Percentiles rank a stretch among this genome's conserved stretches.
Evolutionary conservation across 1,140 invertebrate species (phyloP).

Genomic region (Pectinophora gossypiella): DNA sequence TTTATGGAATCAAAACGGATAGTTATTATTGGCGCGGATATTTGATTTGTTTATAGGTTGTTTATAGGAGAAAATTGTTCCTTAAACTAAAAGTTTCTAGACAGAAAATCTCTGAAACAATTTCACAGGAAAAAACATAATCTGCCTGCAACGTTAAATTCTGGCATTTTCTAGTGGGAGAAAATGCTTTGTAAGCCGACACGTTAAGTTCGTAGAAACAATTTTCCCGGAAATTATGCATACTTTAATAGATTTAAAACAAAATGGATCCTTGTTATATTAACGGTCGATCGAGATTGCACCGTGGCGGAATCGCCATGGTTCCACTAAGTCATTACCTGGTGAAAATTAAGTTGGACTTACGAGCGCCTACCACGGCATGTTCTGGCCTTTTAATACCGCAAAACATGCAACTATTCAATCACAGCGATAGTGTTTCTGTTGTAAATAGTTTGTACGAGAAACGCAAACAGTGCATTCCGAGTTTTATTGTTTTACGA

Average conservation of each 20-base stretch:
- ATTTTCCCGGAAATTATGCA: background rate
- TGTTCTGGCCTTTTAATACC: constrained; percentile 27
- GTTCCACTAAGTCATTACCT: constrained; percentile 22
- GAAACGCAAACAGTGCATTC: no score
- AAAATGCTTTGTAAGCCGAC: background rate
- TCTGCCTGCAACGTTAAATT: no score
- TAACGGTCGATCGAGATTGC: constrained; percentile 5
- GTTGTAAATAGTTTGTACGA: background rate
- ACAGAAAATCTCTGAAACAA: no score
- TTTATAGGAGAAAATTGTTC: no score
- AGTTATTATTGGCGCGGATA: no score
- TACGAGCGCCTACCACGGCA: constrained; percentile 21
- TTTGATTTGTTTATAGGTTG: no score
- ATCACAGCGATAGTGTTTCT: constrained; percentile 17
- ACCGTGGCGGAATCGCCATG: background rate
- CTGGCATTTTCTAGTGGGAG: background rate
- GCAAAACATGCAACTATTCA: constrained; percentile 43
- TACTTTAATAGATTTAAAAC: constrained; percentile 2
- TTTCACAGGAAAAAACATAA: no score
- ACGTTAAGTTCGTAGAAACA: background rate
- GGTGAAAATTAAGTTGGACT: constrained; percentile 28
- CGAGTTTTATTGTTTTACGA: no score
- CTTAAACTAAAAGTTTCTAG: no score
- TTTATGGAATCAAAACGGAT: no score
- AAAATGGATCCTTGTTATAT: constrained; percentile 3